Evolutionary conservation across 2,113 vertebrate species (phyloP).

Genomic region (Grantiella picta): DNA sequence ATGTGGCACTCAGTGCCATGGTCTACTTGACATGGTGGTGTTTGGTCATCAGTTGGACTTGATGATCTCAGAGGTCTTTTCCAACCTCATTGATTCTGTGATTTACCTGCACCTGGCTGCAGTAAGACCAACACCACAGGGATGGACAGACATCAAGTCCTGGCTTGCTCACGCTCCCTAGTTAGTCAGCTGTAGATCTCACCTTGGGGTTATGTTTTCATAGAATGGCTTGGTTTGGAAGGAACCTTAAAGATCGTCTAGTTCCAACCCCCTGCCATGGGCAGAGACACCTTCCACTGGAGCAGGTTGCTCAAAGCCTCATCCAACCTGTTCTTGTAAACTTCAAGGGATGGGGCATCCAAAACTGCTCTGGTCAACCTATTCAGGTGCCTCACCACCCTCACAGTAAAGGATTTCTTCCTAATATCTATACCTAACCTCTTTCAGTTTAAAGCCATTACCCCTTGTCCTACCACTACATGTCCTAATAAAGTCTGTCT

Average conservation of each 20-base stretch:
- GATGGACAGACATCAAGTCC: not conserved
- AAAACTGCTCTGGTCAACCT: not conserved
- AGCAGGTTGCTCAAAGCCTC: not conserved
- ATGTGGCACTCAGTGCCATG: not conserved
- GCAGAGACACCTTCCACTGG: not conserved
- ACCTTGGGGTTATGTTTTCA: not conserved
- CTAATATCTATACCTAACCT: not conserved
- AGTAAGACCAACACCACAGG: not conserved
- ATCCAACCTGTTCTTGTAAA: not conserved
- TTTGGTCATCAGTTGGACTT: not conserved
- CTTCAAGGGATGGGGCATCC: not conserved
- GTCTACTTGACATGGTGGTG: not conserved
- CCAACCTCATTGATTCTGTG: not conserved
- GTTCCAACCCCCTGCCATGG: not conserved
- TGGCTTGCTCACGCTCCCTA: not conserved
- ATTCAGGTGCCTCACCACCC: not conserved
- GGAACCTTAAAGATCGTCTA: not conserved
- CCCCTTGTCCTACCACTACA: not conserved
- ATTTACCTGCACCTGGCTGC: not conserved
- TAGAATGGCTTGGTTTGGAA: not conserved
- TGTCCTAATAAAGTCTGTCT: not conserved
- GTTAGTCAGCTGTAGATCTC: not conserved
- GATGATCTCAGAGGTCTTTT: not conserved
- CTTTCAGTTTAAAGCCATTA: not conserved
- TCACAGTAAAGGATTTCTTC: not conserved